phyloP scores from a whole-genome alignment of 2,797 vertebrate genomes.

The Crax fasciolata region DNA sequence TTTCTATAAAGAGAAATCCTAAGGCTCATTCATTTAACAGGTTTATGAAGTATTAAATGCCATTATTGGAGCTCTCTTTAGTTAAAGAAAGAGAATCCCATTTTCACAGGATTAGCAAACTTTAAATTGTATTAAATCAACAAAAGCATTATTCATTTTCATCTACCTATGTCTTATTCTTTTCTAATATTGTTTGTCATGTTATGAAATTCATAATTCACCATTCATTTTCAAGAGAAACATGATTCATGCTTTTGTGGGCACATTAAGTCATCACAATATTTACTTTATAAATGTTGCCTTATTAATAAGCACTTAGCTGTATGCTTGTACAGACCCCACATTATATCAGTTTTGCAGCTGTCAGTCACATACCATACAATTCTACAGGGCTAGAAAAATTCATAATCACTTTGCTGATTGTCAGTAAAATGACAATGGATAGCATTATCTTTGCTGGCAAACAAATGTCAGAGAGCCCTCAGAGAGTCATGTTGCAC shows the following conservation, averaged over 20 bases:
- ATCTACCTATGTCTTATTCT: not conserved
- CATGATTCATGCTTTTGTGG: slow-evolving; percentile 11
- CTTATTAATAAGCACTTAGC: slow-evolving; percentile 46
- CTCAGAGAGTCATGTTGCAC: not conserved
- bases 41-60: slow-evolving; percentile 30
- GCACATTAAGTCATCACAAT: not conserved
- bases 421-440: slow-evolving; percentile 57
- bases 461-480: slow-evolving; percentile 29
- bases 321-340: not conserved
- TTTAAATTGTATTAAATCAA: slow-evolving; percentile 4
- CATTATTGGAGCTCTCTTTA: not conserved
- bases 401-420: slow-evolving; percentile 7
- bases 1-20: not conserved
- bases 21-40: not conserved
- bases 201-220: not conserved
- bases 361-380: not conserved
- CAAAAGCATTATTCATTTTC: not conserved
- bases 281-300: slow-evolving; percentile 33
- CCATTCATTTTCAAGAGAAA: slow-evolving; percentile 12
- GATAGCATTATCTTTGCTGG: slow-evolving; percentile 25
- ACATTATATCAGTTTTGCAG: slow-evolving; percentile 66
- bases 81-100: not conserved
- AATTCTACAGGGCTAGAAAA: slow-evolving; percentile 40
- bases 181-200: not conserved
- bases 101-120: slow-evolving; percentile 3